phyloP scores from a whole-genome alignment of 2,113 vertebrate species.

The Fregetta grallaria region DNA sequence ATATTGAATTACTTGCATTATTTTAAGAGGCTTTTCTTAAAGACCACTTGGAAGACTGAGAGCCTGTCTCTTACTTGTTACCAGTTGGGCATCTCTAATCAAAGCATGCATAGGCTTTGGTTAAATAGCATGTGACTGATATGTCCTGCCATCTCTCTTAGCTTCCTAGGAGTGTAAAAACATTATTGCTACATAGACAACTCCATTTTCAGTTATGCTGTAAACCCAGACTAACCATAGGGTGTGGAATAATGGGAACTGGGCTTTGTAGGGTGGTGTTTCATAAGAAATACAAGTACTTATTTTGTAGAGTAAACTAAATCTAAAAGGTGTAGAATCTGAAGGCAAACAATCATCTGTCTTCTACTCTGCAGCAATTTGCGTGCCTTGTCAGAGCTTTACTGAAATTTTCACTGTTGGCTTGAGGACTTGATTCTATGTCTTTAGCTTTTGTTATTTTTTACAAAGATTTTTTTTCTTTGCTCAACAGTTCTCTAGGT shows the following conservation, averaged over 20 bases:
- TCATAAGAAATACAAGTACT: neutral
- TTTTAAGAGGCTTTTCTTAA: neutral
- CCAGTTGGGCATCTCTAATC: neutral
- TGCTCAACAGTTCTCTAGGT: neutral
- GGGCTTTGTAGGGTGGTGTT: neutral
- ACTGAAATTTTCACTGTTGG: neutral
- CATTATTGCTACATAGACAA: neutral
- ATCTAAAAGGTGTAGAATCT: neutral
- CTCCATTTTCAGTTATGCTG: neutral
- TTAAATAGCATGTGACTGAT: neutral
- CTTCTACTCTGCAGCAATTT: neutral
- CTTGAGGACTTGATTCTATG: neutral
- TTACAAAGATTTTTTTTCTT: neutral
- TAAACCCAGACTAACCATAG: neutral
- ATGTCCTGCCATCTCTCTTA: neutral
- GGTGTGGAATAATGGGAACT: neutral
- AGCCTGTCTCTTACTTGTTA: neutral
- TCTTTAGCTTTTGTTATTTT: neutral
- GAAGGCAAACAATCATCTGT: neutral
- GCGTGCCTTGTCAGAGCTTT: neutral
- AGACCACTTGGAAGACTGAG: neutral
- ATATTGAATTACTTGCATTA: neutral
- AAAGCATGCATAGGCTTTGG: neutral
- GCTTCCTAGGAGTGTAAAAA: neutral
- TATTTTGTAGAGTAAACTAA: neutral